Percentiles rank a stretch among this genome's conserved stretches.
Conservation (phyloP, 2,113 vertebrate genomes). For the Oxygymnocypris stewartii region DNA sequence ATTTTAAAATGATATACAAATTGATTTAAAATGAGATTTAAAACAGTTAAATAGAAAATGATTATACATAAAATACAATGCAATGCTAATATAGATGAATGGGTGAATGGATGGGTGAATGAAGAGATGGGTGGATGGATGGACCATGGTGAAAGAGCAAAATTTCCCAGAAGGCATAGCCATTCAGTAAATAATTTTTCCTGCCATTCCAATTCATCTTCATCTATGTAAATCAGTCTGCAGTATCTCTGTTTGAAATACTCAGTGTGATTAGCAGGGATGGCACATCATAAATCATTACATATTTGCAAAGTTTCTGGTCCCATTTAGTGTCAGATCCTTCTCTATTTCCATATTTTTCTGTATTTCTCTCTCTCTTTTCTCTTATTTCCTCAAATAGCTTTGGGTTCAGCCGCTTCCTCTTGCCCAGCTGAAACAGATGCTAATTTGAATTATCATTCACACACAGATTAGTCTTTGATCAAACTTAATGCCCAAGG, state of each 20-base stretch:
- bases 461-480: constrained; percentile 68
- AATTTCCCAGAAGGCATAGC: no score
- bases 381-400: constrained; percentile 51
- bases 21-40: no score
- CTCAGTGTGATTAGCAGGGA: not conserved
- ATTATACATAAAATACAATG: no score
- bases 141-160: no score
- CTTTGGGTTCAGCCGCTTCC: constrained; percentile 56
- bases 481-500: constrained; percentile 65
- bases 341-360: constrained; percentile 30
- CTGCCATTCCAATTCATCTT: not conserved
- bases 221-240: not conserved
- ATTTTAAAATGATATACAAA: no score
- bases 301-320: not conserved
- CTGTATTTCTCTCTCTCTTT: constrained; percentile 22
- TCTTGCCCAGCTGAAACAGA: constrained; percentile 65
- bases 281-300: not conserved
- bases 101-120: not conserved
- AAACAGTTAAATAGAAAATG: no score
- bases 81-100: no score
- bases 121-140: not conserved
- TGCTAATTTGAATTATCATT: constrained; percentile 70
- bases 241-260: constrained; percentile 45
- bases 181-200: no score
- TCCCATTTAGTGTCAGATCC: constrained; percentile 44